Conservation (phyloP, 2,888 invertebrate species). For the Drosophila mayaguana region DNA sequence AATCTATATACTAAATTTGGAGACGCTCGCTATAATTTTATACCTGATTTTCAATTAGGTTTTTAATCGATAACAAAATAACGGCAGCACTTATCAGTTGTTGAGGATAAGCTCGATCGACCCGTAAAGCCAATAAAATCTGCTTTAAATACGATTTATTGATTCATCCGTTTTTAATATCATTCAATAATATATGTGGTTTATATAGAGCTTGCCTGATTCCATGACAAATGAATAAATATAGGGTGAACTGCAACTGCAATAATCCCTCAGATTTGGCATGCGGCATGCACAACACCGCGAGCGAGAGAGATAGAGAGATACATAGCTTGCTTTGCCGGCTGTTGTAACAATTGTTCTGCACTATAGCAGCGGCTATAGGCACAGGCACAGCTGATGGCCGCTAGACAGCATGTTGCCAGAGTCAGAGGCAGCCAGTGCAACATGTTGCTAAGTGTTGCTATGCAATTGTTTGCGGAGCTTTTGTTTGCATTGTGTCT, state of each 20-base stretch:
- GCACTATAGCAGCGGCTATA: conserved; percentile 59
- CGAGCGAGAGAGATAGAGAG: background rate
- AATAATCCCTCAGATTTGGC: background rate
- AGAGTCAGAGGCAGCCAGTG: conserved; percentile 2
- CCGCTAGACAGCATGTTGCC: conserved; percentile 54
- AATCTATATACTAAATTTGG: too few relatives aligned
- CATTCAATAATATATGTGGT: too few relatives aligned
- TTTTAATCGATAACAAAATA: too few relatives aligned
- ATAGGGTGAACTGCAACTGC: background rate
- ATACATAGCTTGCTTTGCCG: conserved; percentile 1
- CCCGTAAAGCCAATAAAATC: too few relatives aligned
- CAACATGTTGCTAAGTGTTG: conserved; percentile 48
- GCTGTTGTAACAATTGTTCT: conserved; percentile 67
- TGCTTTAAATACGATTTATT: background rate
- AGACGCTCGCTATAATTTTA: too few relatives aligned
- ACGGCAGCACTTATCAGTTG: too few relatives aligned
- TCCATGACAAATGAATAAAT: background rate
- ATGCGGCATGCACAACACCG: background rate
- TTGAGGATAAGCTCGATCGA: too few relatives aligned
- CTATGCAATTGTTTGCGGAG: background rate
- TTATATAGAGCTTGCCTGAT: background rate
- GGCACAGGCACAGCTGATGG: conserved; percentile 64
- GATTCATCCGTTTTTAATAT: background rate
- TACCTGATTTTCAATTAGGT: too few relatives aligned
- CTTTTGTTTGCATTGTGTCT: background rate